Evolutionary conservation across 2,113 vertebrate species (phyloP).

Genomic region (Tonatia bakeri): DNA sequence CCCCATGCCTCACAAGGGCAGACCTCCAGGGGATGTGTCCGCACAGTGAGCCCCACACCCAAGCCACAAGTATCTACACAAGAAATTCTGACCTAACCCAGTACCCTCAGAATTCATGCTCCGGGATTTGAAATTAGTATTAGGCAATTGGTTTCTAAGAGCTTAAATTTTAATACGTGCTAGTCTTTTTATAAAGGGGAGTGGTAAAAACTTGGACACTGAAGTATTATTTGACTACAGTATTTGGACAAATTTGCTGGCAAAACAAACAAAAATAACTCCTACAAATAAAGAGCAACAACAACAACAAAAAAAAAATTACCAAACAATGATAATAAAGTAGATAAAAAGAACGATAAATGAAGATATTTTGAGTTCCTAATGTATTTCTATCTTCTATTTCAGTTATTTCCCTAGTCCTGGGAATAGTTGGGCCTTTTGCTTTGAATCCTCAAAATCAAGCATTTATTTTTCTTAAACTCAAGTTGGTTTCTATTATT

Average conservation of each 20-base stretch:
- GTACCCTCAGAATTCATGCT: neutral
- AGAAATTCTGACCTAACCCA: neutral
- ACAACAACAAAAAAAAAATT: neutral
- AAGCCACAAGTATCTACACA: neutral
- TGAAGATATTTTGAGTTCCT: neutral
- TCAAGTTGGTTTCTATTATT: neutral
- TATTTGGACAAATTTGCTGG: neutral
- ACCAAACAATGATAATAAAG: neutral
- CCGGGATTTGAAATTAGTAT: neutral
- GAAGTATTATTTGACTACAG: neutral
- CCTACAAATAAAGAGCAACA: too few relatives aligned
- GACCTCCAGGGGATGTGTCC: neutral
- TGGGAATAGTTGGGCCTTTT: neutral
- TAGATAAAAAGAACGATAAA: neutral
- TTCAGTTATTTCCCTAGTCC: neutral
- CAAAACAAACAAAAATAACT: neutral
- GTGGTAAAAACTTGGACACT: neutral
- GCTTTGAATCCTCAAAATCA: neutral
- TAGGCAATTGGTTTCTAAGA: neutral
- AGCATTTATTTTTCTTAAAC: neutral
- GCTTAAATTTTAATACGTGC: neutral
- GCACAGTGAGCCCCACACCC: fast-evolving
- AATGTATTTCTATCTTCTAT: neutral
- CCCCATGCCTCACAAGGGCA: too few relatives aligned
- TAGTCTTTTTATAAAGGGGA: neutral